Evolutionary conservation across 2,888 invertebrate species (phyloP).

Genomic region (Catocala sponsa): DNA sequence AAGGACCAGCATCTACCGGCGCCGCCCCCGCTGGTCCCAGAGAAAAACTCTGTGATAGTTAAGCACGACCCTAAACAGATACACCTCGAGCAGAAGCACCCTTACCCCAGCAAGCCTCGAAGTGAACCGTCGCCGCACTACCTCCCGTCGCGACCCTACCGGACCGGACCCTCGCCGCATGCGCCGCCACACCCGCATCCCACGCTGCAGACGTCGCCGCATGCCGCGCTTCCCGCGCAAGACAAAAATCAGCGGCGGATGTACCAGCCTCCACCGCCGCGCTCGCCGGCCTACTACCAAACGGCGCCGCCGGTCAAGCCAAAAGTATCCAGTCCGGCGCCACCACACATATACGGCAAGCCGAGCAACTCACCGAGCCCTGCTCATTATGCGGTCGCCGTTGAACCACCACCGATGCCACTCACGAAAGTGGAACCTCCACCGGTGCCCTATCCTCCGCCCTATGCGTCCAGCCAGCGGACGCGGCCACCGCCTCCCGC

Average conservation of each 20-base stretch:
- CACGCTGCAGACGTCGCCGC: conserved; percentile 80
- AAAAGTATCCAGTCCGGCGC: conserved; percentile 93
- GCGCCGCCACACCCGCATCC: conserved; percentile 86
- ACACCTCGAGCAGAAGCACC: conserved; percentile 88
- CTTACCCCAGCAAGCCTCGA: conserved; percentile 88
- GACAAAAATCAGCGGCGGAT: conserved; percentile 61
- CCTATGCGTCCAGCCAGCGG: conserved; percentile 68
- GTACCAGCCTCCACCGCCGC: conserved; percentile 71
- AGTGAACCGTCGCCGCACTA: conserved; percentile 87
- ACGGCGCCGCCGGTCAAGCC: conserved; percentile 86
- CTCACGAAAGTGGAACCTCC: conserved; percentile 87
- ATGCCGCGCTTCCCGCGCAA: conserved; percentile 68
- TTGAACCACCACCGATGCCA: conserved; percentile 80
- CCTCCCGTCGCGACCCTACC: conserved; percentile 83
- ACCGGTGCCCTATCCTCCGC: conserved; percentile 81
- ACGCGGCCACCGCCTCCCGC: conserved; percentile 88
- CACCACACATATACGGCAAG: conserved; percentile 92
- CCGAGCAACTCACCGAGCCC: conserved; percentile 83
- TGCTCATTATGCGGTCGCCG: conserved; percentile 78
- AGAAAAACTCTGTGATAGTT: conserved; percentile 93
- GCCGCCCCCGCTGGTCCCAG: conserved; percentile 90
- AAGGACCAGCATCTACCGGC: conserved; percentile 90
- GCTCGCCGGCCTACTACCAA: conserved; percentile 82
- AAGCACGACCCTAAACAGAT: conserved; percentile 92
- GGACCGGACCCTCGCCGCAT: conserved; percentile 85